These are phyloP conservation scores for Hypolimnas misippus DNA, from an alignment of 2,888 invertebrate genomes.

Conservation along the genomic window DNA sequence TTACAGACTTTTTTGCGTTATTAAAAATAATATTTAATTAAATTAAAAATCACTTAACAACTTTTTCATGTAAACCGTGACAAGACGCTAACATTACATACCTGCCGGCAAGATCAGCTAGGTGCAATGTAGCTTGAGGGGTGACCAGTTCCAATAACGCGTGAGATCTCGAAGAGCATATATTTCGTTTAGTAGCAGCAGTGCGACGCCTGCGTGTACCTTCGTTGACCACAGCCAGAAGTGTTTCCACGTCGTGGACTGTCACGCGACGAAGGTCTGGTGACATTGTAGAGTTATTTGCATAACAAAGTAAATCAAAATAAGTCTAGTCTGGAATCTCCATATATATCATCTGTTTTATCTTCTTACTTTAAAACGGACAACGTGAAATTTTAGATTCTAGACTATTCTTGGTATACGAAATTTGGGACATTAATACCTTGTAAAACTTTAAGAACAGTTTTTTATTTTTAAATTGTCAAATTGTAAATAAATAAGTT, in stretches of 20 bases:
- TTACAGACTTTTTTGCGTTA: no score
- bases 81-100: conserved; percentile 36
- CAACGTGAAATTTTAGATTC: no score
- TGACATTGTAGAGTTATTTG: background rate
- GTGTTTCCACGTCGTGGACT: conserved; percentile 81
- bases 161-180: conserved; percentile 89
- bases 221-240: conserved; percentile 84
- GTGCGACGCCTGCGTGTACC: conserved; percentile 86
- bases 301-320: background rate
- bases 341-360: no score
- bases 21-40: no score
- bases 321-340: no score
- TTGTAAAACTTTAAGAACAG: no score
- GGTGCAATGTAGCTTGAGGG: conserved; percentile 84
- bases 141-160: conserved; percentile 87
- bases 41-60: no score
- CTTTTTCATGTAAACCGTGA: background rate
- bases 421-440: no score
- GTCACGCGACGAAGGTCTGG: conserved; percentile 86
- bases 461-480: no score
- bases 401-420: no score
- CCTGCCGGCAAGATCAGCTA: conserved; percentile 80
- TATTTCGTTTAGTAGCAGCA: conserved; percentile 89
- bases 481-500: no score
- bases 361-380: no score